These are phyloP conservation scores for Sphyrna mokarran DNA, from an alignment of 2,113 vertebrate species.

Conservation along the genomic window DNA sequence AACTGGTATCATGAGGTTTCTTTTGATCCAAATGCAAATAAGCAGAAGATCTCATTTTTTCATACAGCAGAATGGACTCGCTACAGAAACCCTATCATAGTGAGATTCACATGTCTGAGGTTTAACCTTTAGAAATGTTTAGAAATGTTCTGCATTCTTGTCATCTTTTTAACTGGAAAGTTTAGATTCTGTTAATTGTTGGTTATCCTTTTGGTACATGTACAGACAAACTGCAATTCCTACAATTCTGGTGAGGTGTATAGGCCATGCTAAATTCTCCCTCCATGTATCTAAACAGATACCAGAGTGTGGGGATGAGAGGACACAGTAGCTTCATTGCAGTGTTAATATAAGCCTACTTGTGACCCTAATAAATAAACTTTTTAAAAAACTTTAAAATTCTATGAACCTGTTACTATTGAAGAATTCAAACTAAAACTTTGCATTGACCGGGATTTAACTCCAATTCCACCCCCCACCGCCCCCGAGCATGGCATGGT, in stretches of 20 bases:
- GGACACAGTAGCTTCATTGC: no score
- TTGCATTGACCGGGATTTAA: no score
- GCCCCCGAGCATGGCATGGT: no score
- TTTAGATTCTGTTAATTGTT: background rate
- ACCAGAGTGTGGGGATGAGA: no score
- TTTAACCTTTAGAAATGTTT: background rate
- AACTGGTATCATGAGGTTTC: background rate
- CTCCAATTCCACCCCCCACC: no score
- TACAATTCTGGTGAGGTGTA: no score
- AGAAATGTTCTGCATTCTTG: background rate
- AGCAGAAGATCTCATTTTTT: background rate
- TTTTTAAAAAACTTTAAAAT: no score
- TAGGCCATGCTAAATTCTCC: no score
- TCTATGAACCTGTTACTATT: background rate
- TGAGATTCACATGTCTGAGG: background rate
- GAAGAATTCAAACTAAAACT: background rate
- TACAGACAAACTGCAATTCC: background rate
- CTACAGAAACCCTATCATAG: background rate
- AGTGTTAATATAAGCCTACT: no score
- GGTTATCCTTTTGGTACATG: background rate
- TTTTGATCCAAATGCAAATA: background rate
- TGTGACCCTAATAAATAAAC: no score
- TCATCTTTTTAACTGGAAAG: background rate
- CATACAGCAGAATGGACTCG: background rate
- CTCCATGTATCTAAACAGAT: no score